Evolutionary conservation across 2,888 invertebrate species (phyloP).

Genomic region (Branchipolynoe longqiensis): DNA sequence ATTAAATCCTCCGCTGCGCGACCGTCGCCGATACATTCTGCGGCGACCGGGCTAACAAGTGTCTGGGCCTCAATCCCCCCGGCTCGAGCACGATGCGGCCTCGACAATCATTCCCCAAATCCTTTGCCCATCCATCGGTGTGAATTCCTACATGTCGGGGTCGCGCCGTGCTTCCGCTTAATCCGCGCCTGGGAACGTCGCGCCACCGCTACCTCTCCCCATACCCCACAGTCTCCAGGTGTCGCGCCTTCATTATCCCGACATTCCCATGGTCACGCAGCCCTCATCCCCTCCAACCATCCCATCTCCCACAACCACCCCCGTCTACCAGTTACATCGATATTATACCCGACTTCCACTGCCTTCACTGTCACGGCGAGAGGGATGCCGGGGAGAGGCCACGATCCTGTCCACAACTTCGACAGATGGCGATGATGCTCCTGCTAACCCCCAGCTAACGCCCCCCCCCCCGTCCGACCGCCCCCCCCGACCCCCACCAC

Average conservation of each 20-base stretch:
- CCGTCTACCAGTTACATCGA: background rate
- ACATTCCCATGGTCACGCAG: background rate
- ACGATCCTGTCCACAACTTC: too few relatives aligned
- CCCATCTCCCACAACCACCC: background rate
- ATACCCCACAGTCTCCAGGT: constrained; percentile 45
- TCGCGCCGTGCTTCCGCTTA: background rate
- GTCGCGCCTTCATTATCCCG: constrained; percentile 13
- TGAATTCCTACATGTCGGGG: constrained; percentile 26
- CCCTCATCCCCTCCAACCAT: background rate
- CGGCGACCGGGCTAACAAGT: constrained; percentile 31
- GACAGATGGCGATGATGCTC: too few relatives aligned
- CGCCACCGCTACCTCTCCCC: constrained; percentile 12
- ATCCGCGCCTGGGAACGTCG: constrained; percentile 3
- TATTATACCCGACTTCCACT: too few relatives aligned
- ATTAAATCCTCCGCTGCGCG: background rate
- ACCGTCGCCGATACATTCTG: constrained; percentile 37
- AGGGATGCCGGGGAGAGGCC: too few relatives aligned
- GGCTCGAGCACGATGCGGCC: too few relatives aligned
- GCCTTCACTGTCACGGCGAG: too few relatives aligned
- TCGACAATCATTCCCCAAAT: constrained; percentile 10
- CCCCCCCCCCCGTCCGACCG: too few relatives aligned
- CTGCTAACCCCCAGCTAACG: too few relatives aligned
- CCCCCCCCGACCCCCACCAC: too few relatives aligned
- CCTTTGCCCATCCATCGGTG: constrained; percentile 27
- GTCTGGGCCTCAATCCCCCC: background rate